phyloP scores from a whole-genome alignment of 2,888 invertebrate genomes.

The Drosophila acutilabella region DNA sequence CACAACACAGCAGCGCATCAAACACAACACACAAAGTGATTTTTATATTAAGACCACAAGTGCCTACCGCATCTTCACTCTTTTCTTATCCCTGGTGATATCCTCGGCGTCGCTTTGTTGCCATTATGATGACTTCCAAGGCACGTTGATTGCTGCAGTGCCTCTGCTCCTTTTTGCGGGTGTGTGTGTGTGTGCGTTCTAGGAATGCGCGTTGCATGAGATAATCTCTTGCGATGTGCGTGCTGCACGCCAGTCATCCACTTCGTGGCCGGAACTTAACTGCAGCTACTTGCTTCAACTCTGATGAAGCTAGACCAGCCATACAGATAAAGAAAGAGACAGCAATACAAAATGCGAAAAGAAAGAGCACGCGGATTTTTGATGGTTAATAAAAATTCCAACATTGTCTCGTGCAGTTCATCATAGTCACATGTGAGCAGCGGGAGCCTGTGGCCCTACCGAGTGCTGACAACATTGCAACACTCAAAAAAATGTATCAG shows the following conservation, averaged over 20 bases:
- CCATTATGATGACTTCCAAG: conserved; percentile 76
- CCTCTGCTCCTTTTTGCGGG: conserved; percentile 34
- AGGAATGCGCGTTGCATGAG: conserved; percentile 74
- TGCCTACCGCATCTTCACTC: conserved; percentile 55
- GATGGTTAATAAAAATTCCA: conserved; percentile 83
- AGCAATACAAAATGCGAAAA: background rate
- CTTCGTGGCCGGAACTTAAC: conserved; percentile 45
- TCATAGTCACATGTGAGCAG: conserved; percentile 62
- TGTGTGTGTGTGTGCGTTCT: conserved; percentile 23
- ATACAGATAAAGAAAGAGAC: background rate
- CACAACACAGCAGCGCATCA: conserved; percentile 56
- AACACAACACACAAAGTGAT: conserved; percentile 80
- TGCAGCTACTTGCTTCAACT: conserved; percentile 30
- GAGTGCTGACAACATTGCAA: conserved; percentile 50
- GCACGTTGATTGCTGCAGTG: conserved; percentile 73
- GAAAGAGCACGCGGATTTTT: conserved; percentile 64
- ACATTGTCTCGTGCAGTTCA: conserved; percentile 81
- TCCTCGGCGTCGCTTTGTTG: conserved; percentile 67
- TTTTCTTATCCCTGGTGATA: conserved; percentile 15
- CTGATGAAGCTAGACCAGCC: conserved; percentile 7
- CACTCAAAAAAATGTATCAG: conserved; percentile 36
- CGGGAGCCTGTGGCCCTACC: conserved; percentile 26
- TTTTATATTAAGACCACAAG: conserved; percentile 81
- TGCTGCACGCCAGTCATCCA: conserved; percentile 72
- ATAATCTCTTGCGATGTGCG: conserved; percentile 77